Evolutionary conservation across 2,113 vertebrate species (phyloP).

Genomic region (Xiphophorus maculatus): DNA sequence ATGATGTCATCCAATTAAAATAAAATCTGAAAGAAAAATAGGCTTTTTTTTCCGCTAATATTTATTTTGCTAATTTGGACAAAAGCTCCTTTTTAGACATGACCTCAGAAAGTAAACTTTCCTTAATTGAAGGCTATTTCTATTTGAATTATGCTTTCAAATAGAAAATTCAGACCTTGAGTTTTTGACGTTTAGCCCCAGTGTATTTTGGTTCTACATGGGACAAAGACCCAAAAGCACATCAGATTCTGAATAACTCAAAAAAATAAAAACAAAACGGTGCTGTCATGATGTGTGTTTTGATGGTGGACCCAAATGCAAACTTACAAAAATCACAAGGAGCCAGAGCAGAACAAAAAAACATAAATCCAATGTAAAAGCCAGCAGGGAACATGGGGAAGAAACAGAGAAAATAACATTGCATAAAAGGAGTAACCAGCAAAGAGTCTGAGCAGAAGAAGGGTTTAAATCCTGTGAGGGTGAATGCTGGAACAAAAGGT

Average conservation of each 20-base stretch:
- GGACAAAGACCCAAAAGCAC: neutral
- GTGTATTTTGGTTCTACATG: neutral
- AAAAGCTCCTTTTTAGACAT: neutral
- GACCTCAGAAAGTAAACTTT: neutral
- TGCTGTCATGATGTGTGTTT: no score
- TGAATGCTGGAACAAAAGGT: no score
- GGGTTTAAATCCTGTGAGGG: no score
- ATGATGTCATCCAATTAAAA: neutral
- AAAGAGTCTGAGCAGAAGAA: no score
- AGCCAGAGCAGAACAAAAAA: no score
- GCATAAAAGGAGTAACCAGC: no score
- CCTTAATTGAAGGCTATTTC: neutral
- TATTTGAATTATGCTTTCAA: neutral
- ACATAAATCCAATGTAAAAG: no score
- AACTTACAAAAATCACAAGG: no score
- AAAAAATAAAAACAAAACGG: neutral
- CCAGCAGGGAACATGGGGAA: no score
- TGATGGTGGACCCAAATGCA: no score
- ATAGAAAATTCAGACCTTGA: neutral
- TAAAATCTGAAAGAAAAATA: no score
- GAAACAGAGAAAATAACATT: no score
- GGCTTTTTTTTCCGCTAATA: neutral
- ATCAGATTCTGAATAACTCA: neutral
- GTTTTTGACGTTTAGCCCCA: neutral
- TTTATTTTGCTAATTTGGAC: neutral